Percentiles rank a stretch among this genome's conserved stretches.
Evolutionary conservation across 2,888 invertebrate species (phyloP).

Genomic region (Deroplatys truncata): DNA sequence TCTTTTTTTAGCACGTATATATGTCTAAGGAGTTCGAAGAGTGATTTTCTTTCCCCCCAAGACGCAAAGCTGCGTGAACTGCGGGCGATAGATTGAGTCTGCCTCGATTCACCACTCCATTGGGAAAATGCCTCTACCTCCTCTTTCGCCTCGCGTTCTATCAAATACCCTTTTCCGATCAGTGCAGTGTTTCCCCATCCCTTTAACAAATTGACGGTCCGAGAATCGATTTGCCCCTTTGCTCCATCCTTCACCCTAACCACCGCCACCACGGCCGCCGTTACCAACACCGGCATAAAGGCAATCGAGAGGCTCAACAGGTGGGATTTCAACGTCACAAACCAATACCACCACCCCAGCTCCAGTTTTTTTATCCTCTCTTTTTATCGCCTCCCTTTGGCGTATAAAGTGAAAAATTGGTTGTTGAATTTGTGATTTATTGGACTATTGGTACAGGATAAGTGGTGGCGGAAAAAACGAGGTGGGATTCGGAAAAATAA

Average conservation of each 20-base stretch:
- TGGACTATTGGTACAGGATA: not conserved
- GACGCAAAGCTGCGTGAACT: constrained; percentile 8
- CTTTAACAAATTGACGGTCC: constrained; percentile 6
- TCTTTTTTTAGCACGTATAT: not conserved
- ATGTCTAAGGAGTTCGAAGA: not conserved
- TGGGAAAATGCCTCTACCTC: not conserved
- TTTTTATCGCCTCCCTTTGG: not conserved
- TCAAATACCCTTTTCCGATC: constrained; percentile 13
- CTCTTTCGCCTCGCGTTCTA: not conserved
- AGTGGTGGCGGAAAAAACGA: not conserved
- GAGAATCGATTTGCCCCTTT: constrained; percentile 5
- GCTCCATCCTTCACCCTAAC: not conserved
- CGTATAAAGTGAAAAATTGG: constrained; percentile 16
- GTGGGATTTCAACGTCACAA: constrained; percentile 8
- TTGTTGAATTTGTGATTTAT: constrained; percentile 15
- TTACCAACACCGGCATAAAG: constrained; percentile 2
- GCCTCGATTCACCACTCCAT: constrained; percentile 13
- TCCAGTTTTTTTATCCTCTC: not conserved
- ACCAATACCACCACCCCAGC: constrained; percentile 3
- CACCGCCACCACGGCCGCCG: not conserved
- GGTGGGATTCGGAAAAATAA: not conserved
- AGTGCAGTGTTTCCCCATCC: constrained; percentile 1
- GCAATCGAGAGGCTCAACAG: constrained; percentile 13
- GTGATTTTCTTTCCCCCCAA: not conserved
- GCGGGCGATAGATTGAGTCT: constrained; percentile 21